Conservation (phyloP, 2,113 vertebrate species). For the Numenius arquata region DNA sequence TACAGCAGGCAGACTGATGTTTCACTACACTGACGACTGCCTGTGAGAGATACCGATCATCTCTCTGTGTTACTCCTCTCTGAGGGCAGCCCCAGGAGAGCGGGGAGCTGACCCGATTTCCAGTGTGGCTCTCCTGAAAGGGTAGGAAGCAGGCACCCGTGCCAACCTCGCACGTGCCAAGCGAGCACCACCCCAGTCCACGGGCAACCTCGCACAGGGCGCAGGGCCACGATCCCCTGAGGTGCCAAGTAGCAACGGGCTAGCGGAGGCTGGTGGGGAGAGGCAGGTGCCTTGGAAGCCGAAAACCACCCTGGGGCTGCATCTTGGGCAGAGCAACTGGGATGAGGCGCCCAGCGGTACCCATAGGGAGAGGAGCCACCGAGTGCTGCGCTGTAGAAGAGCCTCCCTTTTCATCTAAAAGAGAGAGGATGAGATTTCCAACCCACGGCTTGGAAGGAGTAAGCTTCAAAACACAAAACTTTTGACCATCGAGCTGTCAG, state of each 20-base stretch:
- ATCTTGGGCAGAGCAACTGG: background rate
- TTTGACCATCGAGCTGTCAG: background rate
- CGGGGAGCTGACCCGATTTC: background rate
- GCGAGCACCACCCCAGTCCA: background rate
- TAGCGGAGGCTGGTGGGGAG: accelerated
- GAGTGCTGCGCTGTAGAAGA: background rate
- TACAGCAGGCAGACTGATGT: background rate
- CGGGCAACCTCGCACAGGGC: accelerated
- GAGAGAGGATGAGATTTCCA: background rate
- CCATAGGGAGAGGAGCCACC: background rate
- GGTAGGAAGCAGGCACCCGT: background rate
- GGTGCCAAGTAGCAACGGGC: background rate
- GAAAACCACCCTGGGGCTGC: background rate
- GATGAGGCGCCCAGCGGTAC: background rate
- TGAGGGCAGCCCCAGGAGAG: background rate
- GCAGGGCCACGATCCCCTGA: accelerated
- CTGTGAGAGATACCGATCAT: background rate
- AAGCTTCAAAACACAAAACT: background rate
- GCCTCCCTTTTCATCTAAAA: background rate
- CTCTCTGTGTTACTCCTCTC: background rate
- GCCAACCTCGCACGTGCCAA: background rate
- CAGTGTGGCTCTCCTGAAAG: accelerated
- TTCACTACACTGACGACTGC: accelerated
- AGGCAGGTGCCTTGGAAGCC: conserved; percentile 1
- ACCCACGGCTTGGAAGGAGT: background rate